Base-by-base conservation (phyloP, 2,113 vertebrate genomes). In the Vanacampus margaritifer region DNA sequence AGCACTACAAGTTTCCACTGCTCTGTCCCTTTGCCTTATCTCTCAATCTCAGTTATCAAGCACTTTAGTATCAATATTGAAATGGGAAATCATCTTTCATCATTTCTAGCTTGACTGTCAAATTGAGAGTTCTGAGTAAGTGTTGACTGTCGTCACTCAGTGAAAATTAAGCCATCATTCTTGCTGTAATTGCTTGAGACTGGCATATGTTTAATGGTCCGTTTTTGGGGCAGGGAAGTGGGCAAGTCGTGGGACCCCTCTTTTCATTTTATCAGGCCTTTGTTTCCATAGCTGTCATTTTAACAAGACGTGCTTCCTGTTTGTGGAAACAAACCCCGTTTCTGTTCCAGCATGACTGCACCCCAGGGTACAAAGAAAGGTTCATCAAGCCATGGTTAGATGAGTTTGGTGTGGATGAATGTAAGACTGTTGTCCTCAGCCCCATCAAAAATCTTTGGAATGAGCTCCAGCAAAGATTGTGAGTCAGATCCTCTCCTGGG, bases 11-110 rank as follows among this genome's bases (percentile, higher is more conserved):
- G 78, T 74, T 72, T 70, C 53, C 56, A 71, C 78, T 70, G 62
- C 64, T 16, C 36, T 21, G 53, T 71, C 67, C 65, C 69, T 71
- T 71, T 11, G 19, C 53, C 45, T 65, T 75, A 72, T 64, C 70
- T 74, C 75, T 78, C 68, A 72, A 35, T 76, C 65, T 73, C 68
- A 59, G 68, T 75, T 78, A 86, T 85, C 66, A 84, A 79, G 74
- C 73, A 68, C 83, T 78, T 89, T 82, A 78, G 67, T 82, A 80
- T 82, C 75, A 79, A 73, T 84, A 83, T 86, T 82, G 37, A 78
- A 84, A 64, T 54, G 69, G 28, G 71, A 80, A 85, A 78, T 1
- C 72, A 71, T 69, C 54, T 66, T 73, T 32, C 28, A 32, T 32
- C 68, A 80, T 85, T 78, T 76, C 60, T 82, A 78, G 71, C 74